A percentile compares a stretch with the other conserved stretches of the same genome.
phyloP scores from a whole-genome alignment of 2,888 invertebrate genomes.

The Leptinotarsa tumamoca region DNA sequence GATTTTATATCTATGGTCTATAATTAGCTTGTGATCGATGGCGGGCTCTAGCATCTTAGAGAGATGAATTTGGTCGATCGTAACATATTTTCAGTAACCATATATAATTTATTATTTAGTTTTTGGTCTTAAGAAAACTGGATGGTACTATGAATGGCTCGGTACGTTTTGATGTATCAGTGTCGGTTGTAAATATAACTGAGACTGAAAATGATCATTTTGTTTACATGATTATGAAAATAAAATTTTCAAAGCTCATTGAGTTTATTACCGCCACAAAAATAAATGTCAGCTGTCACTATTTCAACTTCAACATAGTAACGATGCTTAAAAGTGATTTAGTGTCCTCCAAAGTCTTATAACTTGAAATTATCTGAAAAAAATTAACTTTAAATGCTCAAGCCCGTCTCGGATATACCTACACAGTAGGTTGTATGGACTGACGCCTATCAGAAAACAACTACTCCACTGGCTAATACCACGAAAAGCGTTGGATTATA shows the following conservation, averaged over 20 bases:
- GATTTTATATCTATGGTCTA: constrained; percentile 22
- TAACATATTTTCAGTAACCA: neutral
- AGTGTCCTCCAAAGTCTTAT: too few species aligned
- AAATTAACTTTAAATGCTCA: too few species aligned
- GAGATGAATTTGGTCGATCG: neutral
- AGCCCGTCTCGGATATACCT: too few species aligned
- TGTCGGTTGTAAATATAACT: neutral
- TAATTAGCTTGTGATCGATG: constrained; percentile 15
- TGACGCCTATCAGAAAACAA: too few species aligned
- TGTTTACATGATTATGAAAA: neutral
- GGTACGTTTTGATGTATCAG: neutral
- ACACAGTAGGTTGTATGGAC: too few species aligned
- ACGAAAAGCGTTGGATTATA: too few species aligned
- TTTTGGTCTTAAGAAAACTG: neutral
- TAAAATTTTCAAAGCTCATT: neutral
- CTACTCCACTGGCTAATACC: too few species aligned
- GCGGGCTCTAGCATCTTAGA: neutral
- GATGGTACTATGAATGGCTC: neutral
- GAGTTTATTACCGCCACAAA: neutral
- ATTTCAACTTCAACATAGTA: neutral
- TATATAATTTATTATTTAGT: neutral
- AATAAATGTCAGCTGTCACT: neutral
- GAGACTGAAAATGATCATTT: neutral
- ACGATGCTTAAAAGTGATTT: too few species aligned
- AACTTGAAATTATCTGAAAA: too few species aligned